Base-by-base conservation (phyloP, 2,797 vertebrate genomes). In the Arremon aurantiirostris region DNA sequence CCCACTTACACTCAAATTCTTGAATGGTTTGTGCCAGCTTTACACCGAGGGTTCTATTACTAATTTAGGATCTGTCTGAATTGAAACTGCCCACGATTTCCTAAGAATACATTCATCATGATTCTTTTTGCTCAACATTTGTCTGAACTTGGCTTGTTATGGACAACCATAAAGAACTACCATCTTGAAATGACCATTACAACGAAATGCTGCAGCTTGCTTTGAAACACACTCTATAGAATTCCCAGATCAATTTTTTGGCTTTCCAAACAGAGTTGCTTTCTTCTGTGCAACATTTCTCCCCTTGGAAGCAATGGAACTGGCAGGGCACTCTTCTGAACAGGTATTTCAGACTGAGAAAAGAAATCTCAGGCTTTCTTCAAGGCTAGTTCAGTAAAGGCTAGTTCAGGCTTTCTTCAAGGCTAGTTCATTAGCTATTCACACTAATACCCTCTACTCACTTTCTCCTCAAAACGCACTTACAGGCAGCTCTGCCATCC, bases 141-240 rank as follows among this genome's bases (percentile, higher is more conserved):
- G 7, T 27, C 42, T 81, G 76, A 92, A 64, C 27, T 20, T 64
- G 35, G n/a, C 15, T 34, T 71, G 20, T n/a, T 61, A 32, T 0
- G 3, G 8, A 32, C 0, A 7, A 70, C 2, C 52, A 63, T 32
- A 50, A 81, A 70, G 52, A 63, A 69, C 32, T 49, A 56, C 14
- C 41, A 55, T 44, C 80, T 39, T 78, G 37, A 93, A 94, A 86
- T 20, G 14, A 82, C 17, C 44, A 34, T 26, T 57, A 30, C 3
- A 88, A 71, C 0, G 0, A 55, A 93, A 83, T 0, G 0, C 8
- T 17, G 1, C 19, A 68, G 49, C 15, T 72, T 59, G 30, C 49
- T 82, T 84, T 70, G 78, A 90, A 86, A 86, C 3, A 16, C 5
- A 19, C 26, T 56, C 26, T 32, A 64, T 11, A 14, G 20, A 28